Evolutionary conservation across 2,113 vertebrate species (phyloP).

Genomic region (Pterocles orientalis): DNA sequence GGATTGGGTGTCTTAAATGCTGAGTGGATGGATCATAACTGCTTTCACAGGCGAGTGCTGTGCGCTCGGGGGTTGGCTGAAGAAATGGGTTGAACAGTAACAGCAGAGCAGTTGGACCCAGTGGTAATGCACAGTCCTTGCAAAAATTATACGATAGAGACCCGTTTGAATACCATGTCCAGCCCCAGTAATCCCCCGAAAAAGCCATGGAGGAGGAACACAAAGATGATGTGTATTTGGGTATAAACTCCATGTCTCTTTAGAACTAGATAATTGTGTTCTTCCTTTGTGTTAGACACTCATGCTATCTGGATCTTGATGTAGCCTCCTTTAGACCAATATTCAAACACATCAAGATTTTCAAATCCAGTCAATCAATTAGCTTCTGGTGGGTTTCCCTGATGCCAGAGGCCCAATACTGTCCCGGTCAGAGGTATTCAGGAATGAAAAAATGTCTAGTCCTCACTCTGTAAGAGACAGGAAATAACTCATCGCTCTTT

Average conservation of each 20-base stretch:
- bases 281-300: neutral
- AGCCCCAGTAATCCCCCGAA: neutral
- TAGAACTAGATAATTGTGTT: neutral
- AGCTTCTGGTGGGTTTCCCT: neutral
- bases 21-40: slow-evolving; percentile 10
- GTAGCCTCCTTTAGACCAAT: neutral
- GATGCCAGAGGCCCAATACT: neutral
- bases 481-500: neutral
- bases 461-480: neutral
- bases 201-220: neutral
- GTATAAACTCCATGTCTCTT: neutral
- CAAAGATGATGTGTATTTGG: neutral
- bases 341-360: neutral
- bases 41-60: neutral
- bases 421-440: neutral
- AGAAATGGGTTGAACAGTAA: neutral
- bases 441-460: neutral
- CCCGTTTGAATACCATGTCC: neutral
- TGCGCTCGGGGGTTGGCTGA: neutral
- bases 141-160: fast-evolving
- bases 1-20: slow-evolving; percentile 68
- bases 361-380: neutral
- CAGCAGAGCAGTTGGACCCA: neutral
- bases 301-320: neutral
- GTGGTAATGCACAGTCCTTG: neutral